Evolutionary conservation across 2,797 vertebrate genomes (phyloP).

Genomic region (Enteromius anoplus): DNA sequence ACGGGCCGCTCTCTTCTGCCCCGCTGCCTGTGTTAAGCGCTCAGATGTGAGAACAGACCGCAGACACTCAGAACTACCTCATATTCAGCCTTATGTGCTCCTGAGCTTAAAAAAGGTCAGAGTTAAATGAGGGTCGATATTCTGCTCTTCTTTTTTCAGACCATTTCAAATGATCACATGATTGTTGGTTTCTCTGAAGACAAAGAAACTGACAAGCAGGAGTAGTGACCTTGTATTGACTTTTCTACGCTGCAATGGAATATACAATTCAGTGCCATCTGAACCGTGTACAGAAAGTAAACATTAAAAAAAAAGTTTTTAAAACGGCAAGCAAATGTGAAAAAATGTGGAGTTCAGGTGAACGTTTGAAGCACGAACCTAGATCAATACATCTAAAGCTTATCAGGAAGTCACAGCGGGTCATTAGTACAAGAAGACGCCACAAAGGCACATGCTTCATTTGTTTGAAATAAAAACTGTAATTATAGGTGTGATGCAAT

Average conservation of each 20-base stretch:
- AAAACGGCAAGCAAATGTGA: not conserved
- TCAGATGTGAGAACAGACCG: no score
- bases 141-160: not conserved
- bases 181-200: not conserved
- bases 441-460: no score
- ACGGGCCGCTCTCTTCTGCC: no score
- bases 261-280: slow-evolving; percentile 10
- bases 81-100: no score
- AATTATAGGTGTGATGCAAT: not conserved
- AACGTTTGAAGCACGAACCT: not conserved
- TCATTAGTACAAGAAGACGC: not conserved
- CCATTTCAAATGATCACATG: not conserved
- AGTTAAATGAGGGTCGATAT: not conserved
- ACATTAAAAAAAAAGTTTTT: not conserved
- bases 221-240: slow-evolving; percentile 4
- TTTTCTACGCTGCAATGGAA: not conserved
- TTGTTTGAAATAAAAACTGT: not conserved
- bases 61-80: no score
- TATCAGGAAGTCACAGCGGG: not conserved
- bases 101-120: no score
- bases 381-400: not conserved
- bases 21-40: no score
- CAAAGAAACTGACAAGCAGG: not conserved
- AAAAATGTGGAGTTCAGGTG: not conserved
- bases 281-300: not conserved